Evolutionary conservation across 2,797 vertebrate genomes (phyloP), one percentile per base, ranked within the genome.

Genomic region (Lepus oiostolus): DNA sequence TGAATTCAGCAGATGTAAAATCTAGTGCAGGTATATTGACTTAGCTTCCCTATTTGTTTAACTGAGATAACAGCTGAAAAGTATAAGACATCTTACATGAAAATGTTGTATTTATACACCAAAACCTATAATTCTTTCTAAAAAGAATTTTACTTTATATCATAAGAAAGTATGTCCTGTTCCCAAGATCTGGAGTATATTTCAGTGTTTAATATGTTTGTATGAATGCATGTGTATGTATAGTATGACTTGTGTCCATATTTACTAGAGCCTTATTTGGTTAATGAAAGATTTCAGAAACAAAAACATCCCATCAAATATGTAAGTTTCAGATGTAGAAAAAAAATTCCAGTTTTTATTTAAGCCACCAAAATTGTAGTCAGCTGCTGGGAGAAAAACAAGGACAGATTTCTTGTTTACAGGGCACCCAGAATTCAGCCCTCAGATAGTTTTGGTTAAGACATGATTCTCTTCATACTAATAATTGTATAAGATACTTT

Each of bases 401-500:
- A 94, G 94, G 81, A 19, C 77, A 88, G 82, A 84, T 35, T 76
- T 79, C 47, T 14, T 95, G 83, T 86, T 93, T 93, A 95, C 13
- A 88, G 93, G 83, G 75, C 32, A 32, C 60, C 63, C 70, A 76
- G 88, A 84, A 75, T 92, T 96, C 80, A 96, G 82, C 42, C 79
- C n/a, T 95, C 92, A 96, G 86, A 89, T 91, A 75, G 72, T 75
- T 96, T 92, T 71, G 54, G 77, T 97, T 96, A 96, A 96, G 72
- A 84, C 86, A 10, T 47, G 70, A n/a, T 93, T 96, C 75, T 92
- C n/a, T 91, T 95, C 68, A 75, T 26, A 52, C 50, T 87, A 62
- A 72, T 80, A 16, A 62, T 93, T 96, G 75, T 86, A 0, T 62
- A 93, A 86, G 71, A 88, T 42, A 80, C 76, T 74, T 92, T 83